Evolutionary conservation across 2,797 vertebrate species (phyloP), one percentile per base, ranked within the genome.

Genomic region (Pipistrellus kuhlii): DNA sequence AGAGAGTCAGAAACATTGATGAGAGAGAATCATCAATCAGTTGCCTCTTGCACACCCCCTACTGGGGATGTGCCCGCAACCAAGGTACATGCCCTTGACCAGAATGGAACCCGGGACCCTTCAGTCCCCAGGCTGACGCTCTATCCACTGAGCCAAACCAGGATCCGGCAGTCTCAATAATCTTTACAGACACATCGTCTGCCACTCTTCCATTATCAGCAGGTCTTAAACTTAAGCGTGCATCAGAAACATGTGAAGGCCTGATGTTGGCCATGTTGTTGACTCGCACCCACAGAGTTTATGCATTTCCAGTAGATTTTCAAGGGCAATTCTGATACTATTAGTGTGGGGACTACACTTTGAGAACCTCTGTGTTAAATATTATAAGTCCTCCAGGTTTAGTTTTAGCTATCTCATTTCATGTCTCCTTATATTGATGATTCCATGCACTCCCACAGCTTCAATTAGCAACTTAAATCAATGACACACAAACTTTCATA

Each of bases 401-500:
- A 30, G 13, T 27, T 18, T 35, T 68, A 72, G n/a, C 38, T 5
- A 6, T 13, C 11, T n/a, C 30, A 78, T 88, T 90, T 48, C 9
- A n/a, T 12, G 75, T 94, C 71, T 84, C n/a, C 89, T 92, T 69
- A 32, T 17, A 15, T 25, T 68, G 59, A 35, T 46, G 13, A 85
- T 89, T 59, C 69, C 44, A n/a, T 38, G 13, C 32, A 64, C n/a
- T 93, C 8, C 3, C 13, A 17, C 18, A 44, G 35, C 30, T 86
- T 87, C 41, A n/a, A 27, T 91, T 80, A 76, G 30, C n/a, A 72
- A 32, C 15, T 85, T 73, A 59, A 76, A 72, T 93, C 55, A 96
- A n/a, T 72, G 44, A 77, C 41, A 91, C 4, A 53, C 5, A 84
- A 41, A 86, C 71, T 44, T 83, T 69, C 2, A 48, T 68, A 69